Base-by-base conservation (phyloP, 2,113 vertebrate species). In the Gnathonemus longibarbis region DNA sequence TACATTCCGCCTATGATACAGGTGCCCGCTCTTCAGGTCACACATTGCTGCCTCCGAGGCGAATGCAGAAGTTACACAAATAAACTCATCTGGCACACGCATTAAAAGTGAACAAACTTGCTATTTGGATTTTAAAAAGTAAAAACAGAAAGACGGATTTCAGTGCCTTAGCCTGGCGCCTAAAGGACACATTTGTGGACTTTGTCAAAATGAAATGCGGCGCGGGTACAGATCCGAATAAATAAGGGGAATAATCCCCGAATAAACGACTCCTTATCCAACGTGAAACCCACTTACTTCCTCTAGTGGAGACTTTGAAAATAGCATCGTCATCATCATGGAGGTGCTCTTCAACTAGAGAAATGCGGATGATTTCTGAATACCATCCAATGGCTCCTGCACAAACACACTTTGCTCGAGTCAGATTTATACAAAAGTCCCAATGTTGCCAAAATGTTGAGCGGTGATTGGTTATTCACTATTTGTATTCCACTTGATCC, bases 231-330 rank as follows among this genome's bases (percentile, higher is more conserved):
- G 3, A 74, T 31, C 66, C n/a, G 13, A 27, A 31, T 74, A 74
- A 48, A 84, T 45, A 84, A 84, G 21, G 39, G 21, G 45, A 84
- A 84, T 46, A 24, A 84, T 19, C 45, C 39, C 39, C 8, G 45
- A 84, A 84, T 7, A 17, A 46, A 84, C 45, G 8, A 13, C 45
- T 48, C 21, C 80, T 46, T 19, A n/a, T 46, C 83, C 8, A 84
- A 84, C 3, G 19, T 45, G 21, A 87, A 35, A 27, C 17, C 15
- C 49, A 53, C n/a, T 56, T 17, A 87, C 49, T 87, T 87, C 85
- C 85, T 35, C 85, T 87, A 87, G 85, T 53, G 85, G 85, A 53
- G 27, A 53, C 50, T 53, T n/a, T 35, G 15, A 56, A 87, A 53
- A 87, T 31, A 87, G 27, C 85, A 87, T 27, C 27, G 13, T 52